Conservation (phyloP, 2,888 invertebrate species). For the Andrena hattorfiana region DNA sequence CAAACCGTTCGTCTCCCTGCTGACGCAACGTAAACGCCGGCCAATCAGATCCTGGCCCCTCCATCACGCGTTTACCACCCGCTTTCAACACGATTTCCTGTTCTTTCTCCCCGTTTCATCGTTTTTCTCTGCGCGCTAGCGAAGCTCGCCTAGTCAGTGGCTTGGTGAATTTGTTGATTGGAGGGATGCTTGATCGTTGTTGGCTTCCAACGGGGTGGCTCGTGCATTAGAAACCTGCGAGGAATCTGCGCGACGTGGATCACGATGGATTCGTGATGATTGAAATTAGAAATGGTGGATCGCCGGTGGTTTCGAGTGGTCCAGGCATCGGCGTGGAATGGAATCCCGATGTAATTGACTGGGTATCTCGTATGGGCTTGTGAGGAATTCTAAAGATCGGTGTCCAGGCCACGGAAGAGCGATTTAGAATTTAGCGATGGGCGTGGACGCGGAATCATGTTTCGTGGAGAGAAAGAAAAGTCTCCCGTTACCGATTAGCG, state of each 20-base stretch:
- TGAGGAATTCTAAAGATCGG: not conserved
- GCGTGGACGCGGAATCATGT: slow-evolving; percentile 66
- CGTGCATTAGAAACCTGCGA: too few relatives aligned
- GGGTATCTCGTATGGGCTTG: not conserved
- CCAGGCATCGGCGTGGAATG: not conserved
- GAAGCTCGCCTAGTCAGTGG: too few relatives aligned
- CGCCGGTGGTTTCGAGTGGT: too few relatives aligned
- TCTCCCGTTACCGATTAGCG: slow-evolving; percentile 83
- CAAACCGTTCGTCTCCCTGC: slow-evolving; percentile 52
- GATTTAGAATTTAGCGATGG: slow-evolving; percentile 46
- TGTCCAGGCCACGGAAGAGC: not conserved
- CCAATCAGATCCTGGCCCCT: slow-evolving; percentile 43
- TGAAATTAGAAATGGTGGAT: too few relatives aligned
- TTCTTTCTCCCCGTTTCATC: not conserved
- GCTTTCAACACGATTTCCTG: not conserved
- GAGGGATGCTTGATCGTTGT: too few relatives aligned
- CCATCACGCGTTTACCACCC: not conserved
- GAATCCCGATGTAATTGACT: slow-evolving; percentile 13
- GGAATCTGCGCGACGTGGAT: too few relatives aligned
- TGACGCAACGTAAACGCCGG: slow-evolving; percentile 37
- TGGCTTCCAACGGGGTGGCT: too few relatives aligned
- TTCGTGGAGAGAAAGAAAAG: slow-evolving; percentile 75
- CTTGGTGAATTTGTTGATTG: too few relatives aligned
- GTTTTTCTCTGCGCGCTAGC: too few relatives aligned
- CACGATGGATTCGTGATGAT: too few relatives aligned